Evolutionary conservation across 64 coral and sea anemone species (phyloP).

Genomic region (Porites lutea): DNA sequence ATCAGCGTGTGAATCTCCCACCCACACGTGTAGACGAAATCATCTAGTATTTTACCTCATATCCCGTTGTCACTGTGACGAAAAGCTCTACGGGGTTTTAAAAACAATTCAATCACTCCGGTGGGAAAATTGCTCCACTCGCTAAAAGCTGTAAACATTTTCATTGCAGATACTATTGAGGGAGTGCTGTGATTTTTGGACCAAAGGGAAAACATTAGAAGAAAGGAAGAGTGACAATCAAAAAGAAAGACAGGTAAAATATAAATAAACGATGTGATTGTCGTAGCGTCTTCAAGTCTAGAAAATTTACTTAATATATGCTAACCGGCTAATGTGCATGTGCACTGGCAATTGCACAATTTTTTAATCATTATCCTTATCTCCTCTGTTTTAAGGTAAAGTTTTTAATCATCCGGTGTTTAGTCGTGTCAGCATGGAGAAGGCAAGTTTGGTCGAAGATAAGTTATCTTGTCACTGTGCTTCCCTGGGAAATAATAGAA

Average conservation of each 20-base stretch:
- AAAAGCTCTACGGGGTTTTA: not conserved
- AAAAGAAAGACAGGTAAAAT: constrained; percentile 27
- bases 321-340: not conserved
- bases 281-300: constrained; percentile 12
- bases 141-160: not conserved
- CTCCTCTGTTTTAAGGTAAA: not conserved
- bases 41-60: not conserved
- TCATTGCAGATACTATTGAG: not conserved
- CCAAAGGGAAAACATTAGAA: not conserved
- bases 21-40: not conserved
- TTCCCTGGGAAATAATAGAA: not conserved
- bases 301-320: constrained; percentile 4
- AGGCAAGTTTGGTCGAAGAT: not conserved
- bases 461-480: not conserved
- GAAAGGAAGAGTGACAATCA: not conserved
- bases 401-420: not conserved
- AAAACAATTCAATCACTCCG: not conserved
- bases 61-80: not conserved
- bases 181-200: not conserved
- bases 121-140: not conserved
- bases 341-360: constrained; percentile 8
- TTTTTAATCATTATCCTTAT: not conserved
- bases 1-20: constrained; percentile 14
- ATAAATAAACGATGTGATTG: not conserved
- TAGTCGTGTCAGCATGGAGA: not conserved